Conservation (phyloP, 1,140 invertebrate species). For the Scaptomyza graminum region DNA sequence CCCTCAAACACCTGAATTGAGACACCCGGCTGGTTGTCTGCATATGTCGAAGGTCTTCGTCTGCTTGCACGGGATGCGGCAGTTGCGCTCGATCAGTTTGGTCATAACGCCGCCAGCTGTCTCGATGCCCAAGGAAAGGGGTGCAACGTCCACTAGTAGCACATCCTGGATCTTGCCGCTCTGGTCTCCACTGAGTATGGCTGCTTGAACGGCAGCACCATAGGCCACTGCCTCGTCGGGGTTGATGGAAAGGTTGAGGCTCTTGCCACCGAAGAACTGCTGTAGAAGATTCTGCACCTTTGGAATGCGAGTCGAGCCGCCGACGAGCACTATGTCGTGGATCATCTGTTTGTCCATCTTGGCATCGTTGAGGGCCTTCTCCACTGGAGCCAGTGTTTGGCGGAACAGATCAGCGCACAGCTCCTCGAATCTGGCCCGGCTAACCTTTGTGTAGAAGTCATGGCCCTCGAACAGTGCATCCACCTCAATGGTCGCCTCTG, state of each 20-base stretch:
- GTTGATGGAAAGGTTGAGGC: constrained; percentile 89
- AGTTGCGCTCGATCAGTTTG: constrained; percentile 87
- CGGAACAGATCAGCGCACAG: constrained; percentile 92
- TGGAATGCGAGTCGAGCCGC: constrained; percentile 87
- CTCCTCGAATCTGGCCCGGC: constrained; percentile 93
- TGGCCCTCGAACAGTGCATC: constrained; percentile 90
- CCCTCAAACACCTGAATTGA: constrained; percentile 89
- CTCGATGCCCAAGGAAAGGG: constrained; percentile 86
- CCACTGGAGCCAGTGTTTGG: constrained; percentile 88
- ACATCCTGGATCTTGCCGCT: constrained; percentile 90
- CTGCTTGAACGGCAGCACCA: constrained; percentile 90
- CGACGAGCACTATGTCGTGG: constrained; percentile 87
- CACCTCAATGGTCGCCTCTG: constrained; percentile 89
- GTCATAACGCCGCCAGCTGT: constrained; percentile 87
- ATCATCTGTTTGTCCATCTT: constrained; percentile 89
- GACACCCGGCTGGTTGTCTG: constrained; percentile 89
- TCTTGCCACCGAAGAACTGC: constrained; percentile 88
- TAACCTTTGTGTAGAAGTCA: constrained; percentile 94
- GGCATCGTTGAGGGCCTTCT: constrained; percentile 90
- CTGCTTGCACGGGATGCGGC: constrained; percentile 87
- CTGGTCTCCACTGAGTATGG: constrained; percentile 88
- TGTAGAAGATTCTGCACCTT: constrained; percentile 87
- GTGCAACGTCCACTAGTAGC: constrained; percentile 85
- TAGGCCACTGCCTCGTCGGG: constrained; percentile 92
- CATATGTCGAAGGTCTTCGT: constrained; percentile 88